Evolutionary conservation across 2,797 vertebrate species (phyloP), one percentile per base, ranked within the genome.

Genomic region (Pristis pectinata): DNA sequence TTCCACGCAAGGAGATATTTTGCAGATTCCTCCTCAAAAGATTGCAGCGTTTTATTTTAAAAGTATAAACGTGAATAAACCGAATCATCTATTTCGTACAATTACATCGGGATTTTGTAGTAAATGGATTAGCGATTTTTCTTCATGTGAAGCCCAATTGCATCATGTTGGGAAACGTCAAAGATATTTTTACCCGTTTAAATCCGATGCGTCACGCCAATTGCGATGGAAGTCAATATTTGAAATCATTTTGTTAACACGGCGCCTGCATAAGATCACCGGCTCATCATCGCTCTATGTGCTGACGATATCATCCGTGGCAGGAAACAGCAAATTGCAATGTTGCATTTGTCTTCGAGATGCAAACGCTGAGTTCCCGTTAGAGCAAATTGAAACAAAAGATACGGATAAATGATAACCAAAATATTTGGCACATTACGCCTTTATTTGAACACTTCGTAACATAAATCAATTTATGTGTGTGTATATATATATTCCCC

Each of bases 161-260:
- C 70, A 70, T 53, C 72, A n/a, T 56, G 70, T 34, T 53, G 92
- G 5, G 13, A 76, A 76, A 94, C 49, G 70, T 76, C 72, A 76
- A 74, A 93, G 41, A 70, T 93, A 30, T 72, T 76, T 74, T 72
- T 72, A 34, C 49, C 27, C 56, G 92, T n/a, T 94, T 76, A 94
- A 94, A 94, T 76, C 24, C 44, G 44, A 30, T 70, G 70, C 49
- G 70, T 56, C 67, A 94, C 44, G 76, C 15, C 30, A 56, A 53
- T 76, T 27, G 70, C 41, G 70, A 74, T 53, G 72, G 49, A 74
- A 76, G 92, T 74, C 92, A 93, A 93, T 94, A 94, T 94, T 76
- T 94, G 44, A 74, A 94, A 94, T 94, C 30, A 76, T 94, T 49
- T 74, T 94, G 30, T 56, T 53, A 74, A 53, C 70, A 70, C 44